A percentile compares a stretch with the other conserved stretches of the same genome.
These are phyloP conservation scores for Dasypogon diadema DNA, from an alignment of 2,888 invertebrate species.

Conservation along the genomic window DNA sequence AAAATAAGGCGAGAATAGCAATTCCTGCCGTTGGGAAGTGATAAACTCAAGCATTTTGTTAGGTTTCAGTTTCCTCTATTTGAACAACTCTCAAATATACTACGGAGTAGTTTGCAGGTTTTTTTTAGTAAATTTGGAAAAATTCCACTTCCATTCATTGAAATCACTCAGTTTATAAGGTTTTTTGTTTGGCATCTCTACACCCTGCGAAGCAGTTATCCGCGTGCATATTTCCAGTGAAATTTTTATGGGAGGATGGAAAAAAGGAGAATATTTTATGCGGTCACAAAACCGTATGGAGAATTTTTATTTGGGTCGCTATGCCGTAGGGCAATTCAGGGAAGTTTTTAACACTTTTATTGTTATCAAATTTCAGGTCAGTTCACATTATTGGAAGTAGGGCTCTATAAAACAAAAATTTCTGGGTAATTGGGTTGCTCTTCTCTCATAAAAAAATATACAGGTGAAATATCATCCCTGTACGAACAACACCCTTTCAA, in stretches of 20 bases:
- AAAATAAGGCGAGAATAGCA: no score
- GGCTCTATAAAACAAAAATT: no score
- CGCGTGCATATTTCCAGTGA: background rate
- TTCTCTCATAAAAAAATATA: no score
- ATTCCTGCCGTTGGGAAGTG: background rate
- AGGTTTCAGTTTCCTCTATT: background rate
- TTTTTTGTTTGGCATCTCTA: background rate
- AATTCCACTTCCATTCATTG: slow-evolving; percentile 10
- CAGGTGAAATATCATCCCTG: no score
- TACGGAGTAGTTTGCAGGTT: background rate
- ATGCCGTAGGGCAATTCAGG: slow-evolving; percentile 7
- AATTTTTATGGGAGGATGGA: background rate
- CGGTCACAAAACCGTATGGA: slow-evolving; percentile 1
- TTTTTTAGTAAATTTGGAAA: background rate
- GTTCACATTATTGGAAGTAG: slow-evolving; percentile 22
- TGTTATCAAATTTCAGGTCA: slow-evolving; percentile 37
- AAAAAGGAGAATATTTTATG: slow-evolving; percentile 22
- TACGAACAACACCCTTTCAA: no score
- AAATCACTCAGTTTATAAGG: slow-evolving; percentile 8
- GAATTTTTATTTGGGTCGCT: slow-evolving; percentile 25
- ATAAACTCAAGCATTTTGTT: slow-evolving; percentile 9
- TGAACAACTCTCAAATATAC: background rate
- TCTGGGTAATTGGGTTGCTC: no score
- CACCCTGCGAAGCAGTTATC: background rate
- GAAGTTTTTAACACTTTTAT: slow-evolving; percentile 33